Evolutionary conservation across 2,797 vertebrate species (phyloP).

Genomic region (Arnoldichthys spilopterus): DNA sequence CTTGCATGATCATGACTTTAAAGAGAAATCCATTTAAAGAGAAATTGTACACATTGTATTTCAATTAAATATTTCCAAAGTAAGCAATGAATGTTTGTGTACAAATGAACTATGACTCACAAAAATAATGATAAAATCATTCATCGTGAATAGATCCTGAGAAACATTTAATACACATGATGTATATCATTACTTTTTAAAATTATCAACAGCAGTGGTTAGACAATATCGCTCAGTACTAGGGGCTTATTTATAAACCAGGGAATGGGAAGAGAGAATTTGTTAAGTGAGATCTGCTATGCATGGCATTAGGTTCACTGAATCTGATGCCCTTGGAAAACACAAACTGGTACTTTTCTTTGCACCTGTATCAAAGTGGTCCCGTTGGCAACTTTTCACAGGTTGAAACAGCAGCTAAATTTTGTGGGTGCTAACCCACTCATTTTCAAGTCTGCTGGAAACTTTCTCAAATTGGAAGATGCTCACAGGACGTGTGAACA

Average conservation of each 20-base stretch:
- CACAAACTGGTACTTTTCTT: slow-evolving; percentile 11
- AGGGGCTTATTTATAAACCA: slow-evolving; percentile 3
- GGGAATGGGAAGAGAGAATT: background rate
- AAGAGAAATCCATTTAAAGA: background rate
- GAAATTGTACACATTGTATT: background rate
- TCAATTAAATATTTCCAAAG: background rate
- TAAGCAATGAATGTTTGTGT: background rate
- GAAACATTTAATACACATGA: background rate
- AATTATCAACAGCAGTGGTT: background rate
- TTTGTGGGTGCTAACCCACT: background rate
- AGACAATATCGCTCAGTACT: slow-evolving; percentile 26
- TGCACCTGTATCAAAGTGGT: background rate
- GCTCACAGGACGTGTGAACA: background rate
- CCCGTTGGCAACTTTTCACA: background rate
- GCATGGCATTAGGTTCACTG: slow-evolving; percentile 1
- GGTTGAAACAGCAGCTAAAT: background rate
- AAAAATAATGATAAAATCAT: too few relatives aligned
- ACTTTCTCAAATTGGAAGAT: background rate
- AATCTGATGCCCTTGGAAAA: slow-evolving; percentile 18
- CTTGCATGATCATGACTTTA: too few relatives aligned
- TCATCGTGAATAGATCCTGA: background rate
- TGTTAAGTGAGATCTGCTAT: slow-evolving; percentile 14
- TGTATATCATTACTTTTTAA: background rate
- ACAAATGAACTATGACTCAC: background rate
- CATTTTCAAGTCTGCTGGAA: background rate